Percentiles rank a stretch among this genome's conserved stretches.
These are phyloP conservation scores for Orthonychiurus folsomi DNA, from an alignment of 2,888 invertebrate species.

Conservation along the genomic window DNA sequence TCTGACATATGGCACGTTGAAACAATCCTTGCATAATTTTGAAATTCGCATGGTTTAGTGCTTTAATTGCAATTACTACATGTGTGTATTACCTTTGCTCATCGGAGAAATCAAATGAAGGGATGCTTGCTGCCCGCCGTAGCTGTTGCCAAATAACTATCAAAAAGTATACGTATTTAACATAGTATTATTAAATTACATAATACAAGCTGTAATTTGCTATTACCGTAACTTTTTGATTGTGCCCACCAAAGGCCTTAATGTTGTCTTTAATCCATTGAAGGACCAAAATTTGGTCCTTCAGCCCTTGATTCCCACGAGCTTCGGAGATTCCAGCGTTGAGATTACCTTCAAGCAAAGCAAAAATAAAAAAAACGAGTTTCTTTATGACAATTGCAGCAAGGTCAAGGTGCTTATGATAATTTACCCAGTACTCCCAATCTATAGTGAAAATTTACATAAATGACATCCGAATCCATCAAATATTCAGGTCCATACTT, in stretches of 20 bases:
- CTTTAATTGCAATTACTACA: background rate
- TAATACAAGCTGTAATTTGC: no score
- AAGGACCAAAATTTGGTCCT: slow-evolving; percentile 12
- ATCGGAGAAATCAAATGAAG: slow-evolving; percentile 20
- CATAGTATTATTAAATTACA: no score
- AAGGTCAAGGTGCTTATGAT: background rate
- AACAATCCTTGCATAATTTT: slow-evolving; percentile 8
- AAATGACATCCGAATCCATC: slow-evolving; percentile 17
- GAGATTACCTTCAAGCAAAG: slow-evolving; percentile 2
- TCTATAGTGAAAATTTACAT: slow-evolving; percentile 7
- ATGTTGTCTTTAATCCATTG: slow-evolving; percentile 14
- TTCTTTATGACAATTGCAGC: background rate
- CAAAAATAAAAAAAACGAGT: background rate
- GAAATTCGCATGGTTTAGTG: background rate
- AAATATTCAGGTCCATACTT: slow-evolving; percentile 15
- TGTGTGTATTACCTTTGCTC: slow-evolving; percentile 20
- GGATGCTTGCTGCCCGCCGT: slow-evolving; percentile 14
- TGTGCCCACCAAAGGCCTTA: slow-evolving; percentile 11
- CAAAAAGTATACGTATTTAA: no score
- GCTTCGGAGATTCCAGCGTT: slow-evolving; percentile 4
- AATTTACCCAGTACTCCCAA: slow-evolving; percentile 11
- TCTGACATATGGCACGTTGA: slow-evolving; percentile 11
- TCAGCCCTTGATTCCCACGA: slow-evolving; percentile 10
- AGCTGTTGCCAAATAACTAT: slow-evolving; percentile 21
- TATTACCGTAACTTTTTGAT: slow-evolving; percentile 9